Percentiles rank a stretch among this genome's conserved stretches.
Conservation (phyloP, 2,797 vertebrate genomes). For the Cuculus canorus region DNA sequence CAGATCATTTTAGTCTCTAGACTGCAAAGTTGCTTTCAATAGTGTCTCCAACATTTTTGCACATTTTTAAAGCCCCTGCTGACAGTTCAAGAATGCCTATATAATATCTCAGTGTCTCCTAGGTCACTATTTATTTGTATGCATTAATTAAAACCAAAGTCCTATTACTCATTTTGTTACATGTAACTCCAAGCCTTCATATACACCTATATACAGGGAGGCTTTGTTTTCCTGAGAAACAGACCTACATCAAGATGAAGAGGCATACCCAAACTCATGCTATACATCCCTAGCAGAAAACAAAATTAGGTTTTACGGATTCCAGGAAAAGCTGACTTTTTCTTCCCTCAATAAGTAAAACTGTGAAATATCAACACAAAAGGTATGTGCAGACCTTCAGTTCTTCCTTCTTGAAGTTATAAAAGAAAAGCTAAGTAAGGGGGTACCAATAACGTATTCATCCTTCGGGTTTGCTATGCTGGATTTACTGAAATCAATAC, state of each 20-base stretch:
- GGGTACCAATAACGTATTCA: not conserved
- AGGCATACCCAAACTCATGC: not conserved
- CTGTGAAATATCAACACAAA: not conserved
- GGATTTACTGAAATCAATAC: not conserved
- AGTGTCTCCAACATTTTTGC: not conserved
- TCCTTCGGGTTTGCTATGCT: not conserved
- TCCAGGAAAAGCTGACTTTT: not conserved
- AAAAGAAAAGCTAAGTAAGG: not conserved
- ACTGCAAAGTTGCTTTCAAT: not conserved
- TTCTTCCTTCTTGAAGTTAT: not conserved
- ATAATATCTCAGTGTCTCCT: not conserved
- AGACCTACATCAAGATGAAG: not conserved
- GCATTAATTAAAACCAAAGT: not conserved
- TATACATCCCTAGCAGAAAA: not conserved
- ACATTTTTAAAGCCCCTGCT: not conserved
- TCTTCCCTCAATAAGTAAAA: not conserved
- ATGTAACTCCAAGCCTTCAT: not conserved
- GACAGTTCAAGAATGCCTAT: not conserved
- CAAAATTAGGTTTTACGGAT: not conserved
- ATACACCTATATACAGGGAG: not conserved
- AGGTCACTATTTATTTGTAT: not conserved
- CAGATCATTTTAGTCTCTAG: not conserved
- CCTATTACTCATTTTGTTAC: not conserved
- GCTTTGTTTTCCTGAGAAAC: not conserved
- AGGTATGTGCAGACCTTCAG: not conserved